Percentiles rank a stretch among this genome's conserved stretches.
Conservation (phyloP, 1,140 invertebrate genomes). For the Drosophila lowei region DNA sequence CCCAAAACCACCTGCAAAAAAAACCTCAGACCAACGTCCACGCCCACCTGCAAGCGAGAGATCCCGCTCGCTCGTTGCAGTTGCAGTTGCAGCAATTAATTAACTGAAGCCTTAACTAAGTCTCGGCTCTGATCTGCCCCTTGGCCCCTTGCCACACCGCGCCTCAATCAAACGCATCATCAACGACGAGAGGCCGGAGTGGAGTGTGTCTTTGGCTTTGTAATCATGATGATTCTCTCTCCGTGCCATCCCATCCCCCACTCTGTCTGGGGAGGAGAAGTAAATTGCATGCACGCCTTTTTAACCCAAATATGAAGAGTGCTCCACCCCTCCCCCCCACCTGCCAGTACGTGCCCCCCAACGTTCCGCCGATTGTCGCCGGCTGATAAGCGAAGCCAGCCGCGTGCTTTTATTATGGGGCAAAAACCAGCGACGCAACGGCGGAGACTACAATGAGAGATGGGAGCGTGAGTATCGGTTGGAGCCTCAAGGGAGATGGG, state of each 20-base stretch:
- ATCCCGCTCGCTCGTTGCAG: neutral
- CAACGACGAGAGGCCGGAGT: slow-evolving; percentile 15
- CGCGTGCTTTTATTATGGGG: slow-evolving; percentile 54
- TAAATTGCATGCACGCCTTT: slow-evolving; percentile 76
- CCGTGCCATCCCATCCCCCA: neutral
- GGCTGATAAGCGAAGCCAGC: slow-evolving; percentile 56
- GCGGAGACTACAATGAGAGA: slow-evolving; percentile 3
- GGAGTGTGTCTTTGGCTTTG: slow-evolving; percentile 15
- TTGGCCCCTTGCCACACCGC: slow-evolving; percentile 4
- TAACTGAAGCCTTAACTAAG: slow-evolving; percentile 36
- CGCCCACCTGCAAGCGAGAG: slow-evolving; percentile 27
- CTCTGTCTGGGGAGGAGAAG: slow-evolving; percentile 16
- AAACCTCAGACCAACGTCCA: slow-evolving; percentile 2
- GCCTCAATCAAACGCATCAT: slow-evolving; percentile 65
- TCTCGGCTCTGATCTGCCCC: neutral
- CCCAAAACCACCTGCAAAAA: slow-evolving; percentile 28
- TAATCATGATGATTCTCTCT: slow-evolving; percentile 30
- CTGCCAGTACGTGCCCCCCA: neutral
- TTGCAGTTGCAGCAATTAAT: slow-evolving; percentile 41
- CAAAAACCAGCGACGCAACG: slow-evolving; percentile 14
- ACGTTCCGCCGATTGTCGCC: slow-evolving; percentile 49
- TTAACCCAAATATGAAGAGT: slow-evolving; percentile 70
- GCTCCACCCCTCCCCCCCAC: slow-evolving; percentile 6
- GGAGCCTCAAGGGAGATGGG: neutral
- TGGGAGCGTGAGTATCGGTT: slow-evolving; percentile 21